Evolutionary conservation across 2,888 invertebrate genomes (phyloP).

Genomic region (Beris morrisii): DNA sequence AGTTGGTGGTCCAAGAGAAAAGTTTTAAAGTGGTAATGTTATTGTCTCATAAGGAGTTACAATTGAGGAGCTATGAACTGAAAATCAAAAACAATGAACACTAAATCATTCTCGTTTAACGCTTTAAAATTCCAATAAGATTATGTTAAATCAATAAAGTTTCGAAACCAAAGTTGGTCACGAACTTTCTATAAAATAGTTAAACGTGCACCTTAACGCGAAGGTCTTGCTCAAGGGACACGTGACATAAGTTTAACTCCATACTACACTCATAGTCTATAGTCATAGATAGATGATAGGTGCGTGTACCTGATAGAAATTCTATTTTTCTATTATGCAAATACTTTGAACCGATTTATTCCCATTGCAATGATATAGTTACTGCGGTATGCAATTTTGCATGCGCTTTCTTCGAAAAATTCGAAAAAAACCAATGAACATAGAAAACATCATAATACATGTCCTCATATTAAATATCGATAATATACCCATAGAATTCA

Average conservation of each 20-base stretch:
- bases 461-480: slow-evolving; percentile 19
- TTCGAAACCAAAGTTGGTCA: slow-evolving; percentile 19
- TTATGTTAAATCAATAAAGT: neutral
- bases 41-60: no score
- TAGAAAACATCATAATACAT: neutral
- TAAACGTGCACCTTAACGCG: neutral
- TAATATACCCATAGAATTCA: slow-evolving; percentile 28
- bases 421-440: neutral
- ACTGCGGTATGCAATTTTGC: neutral
- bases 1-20: no score
- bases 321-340: neutral
- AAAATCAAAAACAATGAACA: no score
- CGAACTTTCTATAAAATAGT: slow-evolving; percentile 18
- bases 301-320: neutral
- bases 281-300: neutral
- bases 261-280: neutral
- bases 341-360: neutral
- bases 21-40: no score
- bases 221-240: slow-evolving; percentile 20
- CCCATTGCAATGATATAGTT: neutral
- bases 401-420: neutral
- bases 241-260: neutral
- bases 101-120: no score
- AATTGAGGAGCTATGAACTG: no score
- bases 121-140: neutral